Conservation (phyloP, 2,888 invertebrate species). For the Quadriops clusia region DNA sequence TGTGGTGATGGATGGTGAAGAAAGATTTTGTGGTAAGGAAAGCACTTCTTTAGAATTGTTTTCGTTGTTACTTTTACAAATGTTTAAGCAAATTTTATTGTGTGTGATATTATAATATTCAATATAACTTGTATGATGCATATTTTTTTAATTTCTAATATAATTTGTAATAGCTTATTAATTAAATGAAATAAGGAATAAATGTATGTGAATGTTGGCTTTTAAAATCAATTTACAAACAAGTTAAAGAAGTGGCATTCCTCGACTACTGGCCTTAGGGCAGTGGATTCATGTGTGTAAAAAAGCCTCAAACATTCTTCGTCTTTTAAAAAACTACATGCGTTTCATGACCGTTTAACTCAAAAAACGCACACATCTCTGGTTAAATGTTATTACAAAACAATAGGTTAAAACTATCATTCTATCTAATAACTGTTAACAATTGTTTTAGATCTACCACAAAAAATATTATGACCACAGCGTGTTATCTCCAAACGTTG, state of each 20-base stretch:
- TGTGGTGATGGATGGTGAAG: conserved; percentile 21
- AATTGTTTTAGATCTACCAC: conserved; percentile 22
- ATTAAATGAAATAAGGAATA: conserved; percentile 1
- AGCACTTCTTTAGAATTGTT: too few species aligned
- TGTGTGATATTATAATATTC: too few species aligned
- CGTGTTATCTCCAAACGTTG: too few species aligned
- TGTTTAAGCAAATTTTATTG: too few species aligned
- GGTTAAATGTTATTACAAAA: too few species aligned
- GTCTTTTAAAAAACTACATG: conserved; percentile 26
- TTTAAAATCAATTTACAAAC: not conserved
- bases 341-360: too few species aligned
- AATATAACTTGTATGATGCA: too few species aligned
- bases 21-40: conserved; percentile 14
- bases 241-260: too few species aligned
- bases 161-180: not conserved
- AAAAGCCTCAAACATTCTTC: conserved; percentile 28
- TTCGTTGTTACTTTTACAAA: too few species aligned
- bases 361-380: too few species aligned
- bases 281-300: conserved; percentile 16
- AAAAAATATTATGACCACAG: conserved; percentile 35
- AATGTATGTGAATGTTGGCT: conserved; percentile 15
- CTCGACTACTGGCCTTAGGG: too few species aligned
- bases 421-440: conserved; percentile 30
- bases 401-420: conserved; percentile 33
- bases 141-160: conserved; percentile 5